These are phyloP conservation scores for Galago senegalensis DNA, from an alignment of 2,797 vertebrate species.

Conservation along the genomic window DNA sequence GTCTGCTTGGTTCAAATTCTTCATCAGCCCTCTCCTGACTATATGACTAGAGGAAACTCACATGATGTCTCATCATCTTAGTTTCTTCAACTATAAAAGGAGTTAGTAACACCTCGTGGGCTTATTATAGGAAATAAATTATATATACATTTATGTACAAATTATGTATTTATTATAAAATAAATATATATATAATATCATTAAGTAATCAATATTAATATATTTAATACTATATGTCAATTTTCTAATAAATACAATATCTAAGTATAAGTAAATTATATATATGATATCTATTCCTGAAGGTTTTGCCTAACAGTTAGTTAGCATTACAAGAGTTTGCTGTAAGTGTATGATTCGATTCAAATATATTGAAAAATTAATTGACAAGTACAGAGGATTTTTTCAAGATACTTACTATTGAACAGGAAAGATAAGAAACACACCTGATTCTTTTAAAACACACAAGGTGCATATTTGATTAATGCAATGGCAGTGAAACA, in stretches of 20 bases:
- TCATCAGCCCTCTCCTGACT: not conserved
- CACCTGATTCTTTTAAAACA: not conserved
- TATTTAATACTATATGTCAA: not conserved
- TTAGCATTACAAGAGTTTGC: constrained; percentile 5
- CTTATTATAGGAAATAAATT: not conserved
- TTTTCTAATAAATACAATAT: not conserved
- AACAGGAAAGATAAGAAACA: not conserved
- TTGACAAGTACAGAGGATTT: not conserved
- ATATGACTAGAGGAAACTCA: not conserved
- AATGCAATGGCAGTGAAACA: not conserved
- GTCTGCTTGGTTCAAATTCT: not conserved
- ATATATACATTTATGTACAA: not conserved
- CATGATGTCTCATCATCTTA: not conserved
- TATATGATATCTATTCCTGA: not conserved
- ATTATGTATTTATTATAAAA: not conserved
- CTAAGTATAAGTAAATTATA: not conserved
- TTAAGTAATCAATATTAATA: not conserved
- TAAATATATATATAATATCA: not conserved
- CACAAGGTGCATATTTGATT: not conserved
- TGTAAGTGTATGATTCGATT: not conserved
- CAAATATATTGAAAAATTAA: not conserved
- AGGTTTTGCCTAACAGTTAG: not conserved
- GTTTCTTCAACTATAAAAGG: not conserved
- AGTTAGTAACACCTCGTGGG: not conserved
- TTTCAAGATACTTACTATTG: not conserved